Base-by-base conservation (phyloP, 2,113 vertebrate species). In the Calyptomena viridis region DNA sequence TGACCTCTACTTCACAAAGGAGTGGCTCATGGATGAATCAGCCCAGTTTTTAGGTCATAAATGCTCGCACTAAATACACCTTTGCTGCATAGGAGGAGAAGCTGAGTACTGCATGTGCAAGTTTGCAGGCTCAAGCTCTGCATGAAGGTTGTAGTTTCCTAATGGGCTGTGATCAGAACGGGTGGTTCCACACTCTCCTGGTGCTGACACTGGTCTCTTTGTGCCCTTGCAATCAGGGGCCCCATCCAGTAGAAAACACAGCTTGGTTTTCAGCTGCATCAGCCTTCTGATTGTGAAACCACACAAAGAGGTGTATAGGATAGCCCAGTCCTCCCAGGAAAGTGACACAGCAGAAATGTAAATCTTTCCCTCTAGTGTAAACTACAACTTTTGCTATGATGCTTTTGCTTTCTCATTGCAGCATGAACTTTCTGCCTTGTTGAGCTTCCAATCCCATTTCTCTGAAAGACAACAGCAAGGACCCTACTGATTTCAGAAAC, bases 291-390 rank as follows among this genome's bases (percentile, higher is more conserved):
- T 9, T 24, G 64, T 19, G 23, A 75, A 93, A 78, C 25, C 56
- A 74, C 24, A 44, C 0, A 0, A 47, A 31, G n/a, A 56, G 18
- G 37, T 4, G 14, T 0, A 0, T 12, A 53, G 37, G 30, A 50
- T 2, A 67, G 55, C 16, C 5, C 42, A 21, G 14, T 31, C 31
- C 53, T 77, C 69, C 67, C 39, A 14, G 50, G 81, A 81, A 39
- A 72, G 64, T 42, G 59, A 55, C 42, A 37, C 31, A 68, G 35
- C 39, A 42, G 68, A 28, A 39, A 42, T 53, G 31, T 22, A 23
- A 49, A 59, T 63, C 47, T 59, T 66, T n/a, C 22, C 28, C 21
- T 82, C 49, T 63, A 13, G 21, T 9, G 28, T 31, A 30, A 91
- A 33, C 25, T 12, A 9, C 76, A 44, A 8, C 40, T 37, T 69